Evolutionary conservation across 37 sponge, comb jelly and placozoan genomes (phyloP), one percentile per base, ranked within the genome.

Genomic region (Oscarella lobularis): DNA sequence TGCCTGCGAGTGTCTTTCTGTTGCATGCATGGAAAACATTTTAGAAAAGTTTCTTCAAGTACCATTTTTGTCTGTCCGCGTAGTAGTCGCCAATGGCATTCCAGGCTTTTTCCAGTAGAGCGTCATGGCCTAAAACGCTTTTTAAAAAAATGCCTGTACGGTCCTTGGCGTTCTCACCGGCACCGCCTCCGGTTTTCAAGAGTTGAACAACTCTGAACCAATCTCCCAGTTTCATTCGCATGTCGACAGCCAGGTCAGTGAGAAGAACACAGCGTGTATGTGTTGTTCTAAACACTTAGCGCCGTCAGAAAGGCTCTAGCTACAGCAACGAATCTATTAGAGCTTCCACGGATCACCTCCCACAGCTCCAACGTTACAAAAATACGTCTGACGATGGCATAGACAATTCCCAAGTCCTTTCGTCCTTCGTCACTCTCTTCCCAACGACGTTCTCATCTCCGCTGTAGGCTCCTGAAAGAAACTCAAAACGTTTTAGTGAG

Each of bases 1-100:
- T 78, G 74, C 83, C 84, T 83, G 66, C 0, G 40, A 14, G n/a
- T 36, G 37, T 30, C 33, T 20, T 6, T 14, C 34, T 33, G 20
- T 9, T 73, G 27, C 9, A n/a, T n/a, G n/a, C n/a, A 3, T 73
- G 74, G 74, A 5, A 36, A 29, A 72, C 74, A n/a, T n/a, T n/a
- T n/a, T n/a, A n/a, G n/a, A n/a, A n/a, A n/a, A n/a, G n/a, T n/a
- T n/a, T n/a, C n/a, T n/a, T n/a, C 9, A 48, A 9, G 60, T 67
- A 76, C 90, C 87, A 96, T 73, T 88, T 89, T 34, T 82, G 82
- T 38, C 93, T 74, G 34, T 96, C 98, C 36, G 84, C 85, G 75
- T 90, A 96, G 80, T 96, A 89, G 74, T 96, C 98, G 48, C 98
- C 98, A 34, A 96, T 96, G 3, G 98, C 85, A 83, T 92, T 93